These are phyloP conservation scores for Erpetoichthys calabaricus DNA, from an alignment of 2,797 vertebrate genomes.

Conservation along the genomic window DNA sequence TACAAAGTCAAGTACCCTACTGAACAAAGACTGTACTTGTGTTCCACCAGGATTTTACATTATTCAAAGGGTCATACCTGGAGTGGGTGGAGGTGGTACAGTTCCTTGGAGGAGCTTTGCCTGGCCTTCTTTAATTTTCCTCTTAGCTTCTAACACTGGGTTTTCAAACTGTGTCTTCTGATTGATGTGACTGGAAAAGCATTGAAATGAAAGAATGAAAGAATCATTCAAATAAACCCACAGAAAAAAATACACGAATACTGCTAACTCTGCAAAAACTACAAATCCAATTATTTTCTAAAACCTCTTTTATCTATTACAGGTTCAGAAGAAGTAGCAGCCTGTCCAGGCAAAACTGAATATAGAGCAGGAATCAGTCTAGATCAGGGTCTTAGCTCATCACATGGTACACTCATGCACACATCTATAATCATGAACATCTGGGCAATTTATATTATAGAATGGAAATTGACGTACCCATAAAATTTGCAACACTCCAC, in stretches of 20 bases:
- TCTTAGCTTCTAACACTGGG: slow-evolving; percentile 87
- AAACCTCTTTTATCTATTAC: neutral
- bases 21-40: no score
- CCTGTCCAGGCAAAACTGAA: no score
- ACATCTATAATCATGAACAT: no score
- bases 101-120: slow-evolving; percentile 25
- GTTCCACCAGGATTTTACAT: no score
- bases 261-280: neutral
- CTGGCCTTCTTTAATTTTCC: slow-evolving; percentile 46
- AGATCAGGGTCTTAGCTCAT: no score
- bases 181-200: slow-evolving; percentile 74
- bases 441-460: no score
- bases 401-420: no score
- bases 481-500: no score
- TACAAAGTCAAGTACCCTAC: no score
- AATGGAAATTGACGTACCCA: no score
- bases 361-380: no score
- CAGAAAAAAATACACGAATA: neutral
- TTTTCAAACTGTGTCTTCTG: slow-evolving; percentile 99
- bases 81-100: slow-evolving; percentile 21
- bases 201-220: slow-evolving; percentile 19
- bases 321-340: no score
- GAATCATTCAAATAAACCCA: neutral
- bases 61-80: neutral
- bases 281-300: neutral